Conservation (phyloP, 1,140 invertebrate genomes). For the Drosophila ficusphila region DNA sequence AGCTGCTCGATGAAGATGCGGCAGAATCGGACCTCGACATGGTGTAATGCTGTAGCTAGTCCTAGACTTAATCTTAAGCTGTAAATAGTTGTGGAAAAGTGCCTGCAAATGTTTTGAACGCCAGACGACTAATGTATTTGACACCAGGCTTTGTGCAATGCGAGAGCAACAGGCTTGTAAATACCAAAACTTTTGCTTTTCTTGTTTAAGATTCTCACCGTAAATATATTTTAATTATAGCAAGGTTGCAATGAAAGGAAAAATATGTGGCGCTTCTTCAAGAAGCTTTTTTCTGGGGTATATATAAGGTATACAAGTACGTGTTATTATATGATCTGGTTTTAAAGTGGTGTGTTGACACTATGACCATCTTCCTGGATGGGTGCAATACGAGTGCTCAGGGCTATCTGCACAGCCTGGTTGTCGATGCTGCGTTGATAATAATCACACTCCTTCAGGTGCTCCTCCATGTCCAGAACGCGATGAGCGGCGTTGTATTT, state of each 20-base stretch:
- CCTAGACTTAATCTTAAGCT: constrained; percentile 23
- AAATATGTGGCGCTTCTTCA: neutral
- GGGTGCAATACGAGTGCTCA: neutral
- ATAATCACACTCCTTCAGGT: constrained; percentile 55
- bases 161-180: constrained; percentile 31
- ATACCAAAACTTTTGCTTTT: constrained; percentile 42
- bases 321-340: neutral
- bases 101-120: constrained; percentile 54
- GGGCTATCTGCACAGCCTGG: neutral
- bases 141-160: constrained; percentile 54
- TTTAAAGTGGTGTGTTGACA: constrained; percentile 1
- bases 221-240: constrained; percentile 18
- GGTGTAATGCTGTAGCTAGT: constrained; percentile 48
- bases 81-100: constrained; percentile 54
- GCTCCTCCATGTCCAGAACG: constrained; percentile 59
- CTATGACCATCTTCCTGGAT: constrained; percentile 2
- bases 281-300: neutral
- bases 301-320: neutral
- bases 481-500: constrained; percentile 77
- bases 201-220: constrained; percentile 21
- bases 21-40: constrained; percentile 68
- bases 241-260: neutral
- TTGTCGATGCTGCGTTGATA: constrained; percentile 20
- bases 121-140: constrained; percentile 30
- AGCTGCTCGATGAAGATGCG: constrained; percentile 64